These are phyloP conservation scores for Formicarius rufipectus DNA, from an alignment of 2,113 vertebrate species.

Conservation along the genomic window DNA sequence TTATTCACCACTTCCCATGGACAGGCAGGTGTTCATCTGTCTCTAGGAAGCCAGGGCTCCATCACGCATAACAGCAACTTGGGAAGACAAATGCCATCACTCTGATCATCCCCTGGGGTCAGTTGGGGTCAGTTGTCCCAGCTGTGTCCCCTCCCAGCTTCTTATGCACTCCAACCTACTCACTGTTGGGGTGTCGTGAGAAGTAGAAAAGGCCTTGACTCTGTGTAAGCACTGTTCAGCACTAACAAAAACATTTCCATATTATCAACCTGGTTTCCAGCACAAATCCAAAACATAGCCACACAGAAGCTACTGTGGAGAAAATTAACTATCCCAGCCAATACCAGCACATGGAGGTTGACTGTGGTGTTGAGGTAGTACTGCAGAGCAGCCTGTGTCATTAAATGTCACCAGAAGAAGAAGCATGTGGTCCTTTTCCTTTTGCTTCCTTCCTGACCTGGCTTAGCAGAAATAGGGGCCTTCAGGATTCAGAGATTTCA, in stretches of 20 bases:
- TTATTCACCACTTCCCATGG: neutral
- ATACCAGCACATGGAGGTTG: neutral
- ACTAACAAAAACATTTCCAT: neutral
- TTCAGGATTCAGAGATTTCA: neutral
- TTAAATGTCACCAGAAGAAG: neutral
- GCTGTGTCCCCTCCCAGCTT: neutral
- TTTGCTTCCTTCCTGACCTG: neutral
- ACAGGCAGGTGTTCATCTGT: neutral
- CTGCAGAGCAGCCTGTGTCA: too few species aligned
- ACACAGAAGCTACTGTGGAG: accelerated
- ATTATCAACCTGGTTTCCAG: neutral
- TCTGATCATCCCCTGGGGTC: neutral
- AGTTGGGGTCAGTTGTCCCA: neutral
- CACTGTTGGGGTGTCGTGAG: neutral
- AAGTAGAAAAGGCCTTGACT: neutral
- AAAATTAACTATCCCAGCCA: neutral
- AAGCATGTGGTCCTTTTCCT: neutral
- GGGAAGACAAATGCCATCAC: neutral
- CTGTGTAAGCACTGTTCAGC: neutral
- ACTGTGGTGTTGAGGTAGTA: neutral
- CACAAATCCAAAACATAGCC: neutral
- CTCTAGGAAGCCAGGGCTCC: neutral
- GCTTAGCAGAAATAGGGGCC: neutral
- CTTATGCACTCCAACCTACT: neutral
- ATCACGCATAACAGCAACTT: neutral